Base-by-base conservation (phyloP, 2,797 vertebrate species). In the Pangasius djambal region DNA sequence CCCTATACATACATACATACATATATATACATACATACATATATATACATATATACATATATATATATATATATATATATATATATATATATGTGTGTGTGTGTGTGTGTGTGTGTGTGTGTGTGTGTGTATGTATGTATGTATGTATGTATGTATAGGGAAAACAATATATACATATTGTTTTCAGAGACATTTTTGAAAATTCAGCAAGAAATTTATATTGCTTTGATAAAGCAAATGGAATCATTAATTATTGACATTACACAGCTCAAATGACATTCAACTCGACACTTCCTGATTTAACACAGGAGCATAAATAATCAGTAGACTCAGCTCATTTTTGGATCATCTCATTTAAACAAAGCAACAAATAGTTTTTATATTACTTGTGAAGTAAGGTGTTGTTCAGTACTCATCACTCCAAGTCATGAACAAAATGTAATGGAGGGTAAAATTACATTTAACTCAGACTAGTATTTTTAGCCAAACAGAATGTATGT, bases 401-500 rank as follows among this genome's bases (percentile, higher is more conserved):
- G 10, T 72, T 57, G 1, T 72, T n/a, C 52, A 61, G 59, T 22
- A 31, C n/a, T 83, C 18, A 52, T 15, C 15, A 50, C 48, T 75
- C 48, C 48, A 31, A 75, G 25, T 22, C 50, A 70, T 44, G 52
- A 25, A 48, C 48, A 67, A 69, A 57, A 78, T 86, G 12, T 48
- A 82, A 28, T 34, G 22, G 52, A 59, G n/a, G n/a, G 13, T 88
- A 83, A 83, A 69, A 88, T 75, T 78, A 59, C 34, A 86, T 50
- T 79, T 67, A 57, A 52, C 13, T 6, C 7, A 70, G 28, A 7
- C 4, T 61, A 34, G 15, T 59, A n/a, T 78, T 50, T 69, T 55
- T 34, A 77, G 44, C n/a, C n/a, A 88, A 79, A 83, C 1, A 84
- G 40, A 16, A 83, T 78, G 79, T 85, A 77, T 69, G 81, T 31